Conservation (phyloP, 2,113 vertebrate species). For the Lagenorhynchus albirostris region DNA sequence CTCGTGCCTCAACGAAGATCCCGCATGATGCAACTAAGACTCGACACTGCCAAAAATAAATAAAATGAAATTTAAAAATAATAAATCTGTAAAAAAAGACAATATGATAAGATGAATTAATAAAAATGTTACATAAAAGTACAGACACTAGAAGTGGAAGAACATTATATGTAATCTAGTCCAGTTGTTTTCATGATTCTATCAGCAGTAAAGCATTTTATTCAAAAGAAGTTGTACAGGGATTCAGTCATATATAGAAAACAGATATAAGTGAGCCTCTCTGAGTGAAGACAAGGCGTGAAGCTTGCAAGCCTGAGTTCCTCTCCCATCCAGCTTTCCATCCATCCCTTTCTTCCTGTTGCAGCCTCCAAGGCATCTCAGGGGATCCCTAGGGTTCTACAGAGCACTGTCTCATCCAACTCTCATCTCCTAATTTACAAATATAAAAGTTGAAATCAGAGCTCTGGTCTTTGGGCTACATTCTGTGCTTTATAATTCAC, state of each 20-base stretch:
- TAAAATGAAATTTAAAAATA: too few relatives aligned
- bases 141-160: neutral
- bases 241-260: neutral
- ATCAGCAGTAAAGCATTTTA: constrained; percentile 11
- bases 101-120: neutral
- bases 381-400: neutral
- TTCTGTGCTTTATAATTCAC: neutral
- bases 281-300: neutral
- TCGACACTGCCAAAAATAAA: too few relatives aligned
- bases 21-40: too few relatives aligned
- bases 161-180: neutral
- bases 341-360: neutral
- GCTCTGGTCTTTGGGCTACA: neutral
- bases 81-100: too few relatives aligned
- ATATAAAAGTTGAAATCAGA: neutral
- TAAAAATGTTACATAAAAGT: neutral
- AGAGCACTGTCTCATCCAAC: neutral
- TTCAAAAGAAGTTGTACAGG: neutral
- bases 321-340: neutral
- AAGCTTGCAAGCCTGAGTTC: neutral
- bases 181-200: neutral
- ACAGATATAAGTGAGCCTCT: neutral
- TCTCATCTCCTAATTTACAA: neutral
- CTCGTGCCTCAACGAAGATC: too few relatives aligned
- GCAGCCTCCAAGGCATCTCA: neutral